Base-by-base conservation (phyloP, 2,113 vertebrate genomes). In the Lamprotornis superbus region DNA sequence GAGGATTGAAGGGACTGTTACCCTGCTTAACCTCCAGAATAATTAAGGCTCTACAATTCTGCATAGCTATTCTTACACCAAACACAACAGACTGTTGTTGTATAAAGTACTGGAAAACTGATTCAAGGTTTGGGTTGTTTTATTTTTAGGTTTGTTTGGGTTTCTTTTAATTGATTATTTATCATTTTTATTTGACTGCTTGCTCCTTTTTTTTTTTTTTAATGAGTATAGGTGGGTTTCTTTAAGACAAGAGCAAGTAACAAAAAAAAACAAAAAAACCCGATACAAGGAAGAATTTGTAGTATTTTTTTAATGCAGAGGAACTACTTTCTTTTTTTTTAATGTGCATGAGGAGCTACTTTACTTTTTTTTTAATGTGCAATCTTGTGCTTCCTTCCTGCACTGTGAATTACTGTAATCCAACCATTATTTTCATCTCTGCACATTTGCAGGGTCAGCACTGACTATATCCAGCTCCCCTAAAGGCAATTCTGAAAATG, bases 401-500 rank as follows among this genome's bases (percentile, higher is more conserved):
- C 31, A 74, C 71, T 56, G 22, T 91, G 86, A 96, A 95, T 92
- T 93, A 64, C 96, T 61, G 50, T 89, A 97, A 97, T 95, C 75
- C 67, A 93, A 65, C 85, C 60, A 97, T 85, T 96, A 92, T 87
- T 96, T 93, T 83, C 55, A 75, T 80, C 64, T 95, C 70, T 79
- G 81, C 70, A 95, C 57, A 95, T 96, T 86, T 96, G 95, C 94
- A 95, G 47, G 86, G 90, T 96, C 93, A 96, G 93, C 96, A 97
- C 22, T 70, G 71, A 75, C 96, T 97, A 97, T 93, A 96, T 91
- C 75, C 31, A 95, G 82, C 60, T 95, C 75, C 93, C 61, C 81
- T n/a, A 86, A 93, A 92, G 68, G 94, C 94, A 95, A 85, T 93
- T 93, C 55, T 37, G 64, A 79, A 83, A 90, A 78, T 42, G 49